These are phyloP conservation scores for Tursiops truncatus DNA, from an alignment of 2,113 vertebrate genomes.

Conservation along the genomic window DNA sequence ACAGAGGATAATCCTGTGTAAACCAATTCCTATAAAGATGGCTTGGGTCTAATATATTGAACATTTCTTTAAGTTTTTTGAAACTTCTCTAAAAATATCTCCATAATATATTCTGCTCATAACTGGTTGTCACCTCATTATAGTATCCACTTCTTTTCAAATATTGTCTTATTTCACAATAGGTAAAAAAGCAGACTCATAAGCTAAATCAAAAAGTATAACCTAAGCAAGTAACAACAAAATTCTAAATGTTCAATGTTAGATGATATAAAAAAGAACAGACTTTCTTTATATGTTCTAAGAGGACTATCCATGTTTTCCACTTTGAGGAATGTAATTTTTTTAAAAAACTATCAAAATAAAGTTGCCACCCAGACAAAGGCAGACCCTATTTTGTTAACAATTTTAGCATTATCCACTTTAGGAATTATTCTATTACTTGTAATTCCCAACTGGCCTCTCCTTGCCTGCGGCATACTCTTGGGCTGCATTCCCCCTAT, in stretches of 20 bases:
- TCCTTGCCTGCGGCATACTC: slow-evolving; percentile 50
- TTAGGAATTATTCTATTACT: slow-evolving; percentile 67
- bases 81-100: not conserved
- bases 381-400: slow-evolving; percentile 17
- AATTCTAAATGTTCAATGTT: not conserved
- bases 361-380: slow-evolving; percentile 46
- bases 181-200: not conserved
- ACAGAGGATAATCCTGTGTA: not conserved
- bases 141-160: not conserved
- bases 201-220: slow-evolving; percentile 6
- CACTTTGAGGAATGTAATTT: not conserved
- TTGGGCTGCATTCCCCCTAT: slow-evolving; percentile 55
- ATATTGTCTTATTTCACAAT: not conserved
- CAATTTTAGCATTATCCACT: slow-evolving; percentile 48
- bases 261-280: not conserved
- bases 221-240: not conserved
- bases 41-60: not conserved
- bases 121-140: not conserved
- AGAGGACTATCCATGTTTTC: not conserved
- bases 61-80: slow-evolving; percentile 1
- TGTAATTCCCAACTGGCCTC: slow-evolving; percentile 55
- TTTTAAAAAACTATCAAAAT: not conserved
- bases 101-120: not conserved
- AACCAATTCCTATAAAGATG: not conserved
- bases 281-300: not conserved